Evolutionary conservation across 2,113 vertebrate genomes (phyloP).

Genomic region (Corvus cornix): DNA sequence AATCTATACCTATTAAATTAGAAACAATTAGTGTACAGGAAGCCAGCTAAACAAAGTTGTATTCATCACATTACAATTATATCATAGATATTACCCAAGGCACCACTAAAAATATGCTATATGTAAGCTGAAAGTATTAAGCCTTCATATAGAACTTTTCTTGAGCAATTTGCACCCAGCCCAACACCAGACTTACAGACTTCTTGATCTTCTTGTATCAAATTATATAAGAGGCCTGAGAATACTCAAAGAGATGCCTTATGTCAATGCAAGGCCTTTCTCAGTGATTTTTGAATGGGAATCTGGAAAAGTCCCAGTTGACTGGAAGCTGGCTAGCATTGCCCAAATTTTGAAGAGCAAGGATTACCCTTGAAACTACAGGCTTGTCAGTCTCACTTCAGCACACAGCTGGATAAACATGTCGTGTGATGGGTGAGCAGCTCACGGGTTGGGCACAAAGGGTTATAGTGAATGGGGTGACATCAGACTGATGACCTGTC

Average conservation of each 20-base stretch:
- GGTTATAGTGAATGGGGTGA: neutral
- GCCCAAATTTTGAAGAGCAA: neutral
- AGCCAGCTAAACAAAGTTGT: neutral
- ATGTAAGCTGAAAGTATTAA: neutral
- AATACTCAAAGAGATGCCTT: neutral
- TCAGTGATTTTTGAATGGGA: neutral
- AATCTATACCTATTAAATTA: neutral
- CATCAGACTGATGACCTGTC: neutral
- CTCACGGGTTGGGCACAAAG: too few relatives aligned
- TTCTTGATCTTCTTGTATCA: neutral
- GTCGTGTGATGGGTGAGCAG: too few relatives aligned
- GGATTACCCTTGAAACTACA: neutral
- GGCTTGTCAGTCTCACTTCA: too few relatives aligned
- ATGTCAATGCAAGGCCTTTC: neutral
- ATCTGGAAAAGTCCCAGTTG: neutral
- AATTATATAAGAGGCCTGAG: neutral
- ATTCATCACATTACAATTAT: neutral
- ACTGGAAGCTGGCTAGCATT: accelerated
- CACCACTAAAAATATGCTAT: neutral
- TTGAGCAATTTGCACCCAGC: neutral
- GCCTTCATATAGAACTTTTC: neutral
- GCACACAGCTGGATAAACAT: neutral
- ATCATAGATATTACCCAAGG: neutral
- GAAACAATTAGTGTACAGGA: neutral
- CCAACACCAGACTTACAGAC: neutral